Evolutionary conservation across 1,140 invertebrate genomes (phyloP).

Genomic region (Notospermus geniculatus): DNA sequence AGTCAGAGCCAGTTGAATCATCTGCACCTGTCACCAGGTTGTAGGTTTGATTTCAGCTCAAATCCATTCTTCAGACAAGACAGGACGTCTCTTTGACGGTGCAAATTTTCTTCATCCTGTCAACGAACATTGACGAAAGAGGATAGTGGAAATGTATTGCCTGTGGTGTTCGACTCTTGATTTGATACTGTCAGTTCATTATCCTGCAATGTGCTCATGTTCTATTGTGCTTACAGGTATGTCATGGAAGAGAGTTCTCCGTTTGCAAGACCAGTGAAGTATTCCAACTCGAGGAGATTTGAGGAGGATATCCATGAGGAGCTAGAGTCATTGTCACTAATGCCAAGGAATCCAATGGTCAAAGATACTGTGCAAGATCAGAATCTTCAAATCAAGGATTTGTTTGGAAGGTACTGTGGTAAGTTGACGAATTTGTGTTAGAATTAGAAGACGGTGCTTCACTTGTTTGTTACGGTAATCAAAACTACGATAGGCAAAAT

Average conservation of each 20-base stretch:
- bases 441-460: too few relatives aligned
- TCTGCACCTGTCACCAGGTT: too few relatives aligned
- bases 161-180: too few relatives aligned
- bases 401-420: slow-evolving; percentile 42
- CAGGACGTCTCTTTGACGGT: background rate
- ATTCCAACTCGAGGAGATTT: slow-evolving; percentile 27
- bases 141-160: too few relatives aligned
- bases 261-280: slow-evolving; percentile 36
- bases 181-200: background rate
- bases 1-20: too few relatives aligned
- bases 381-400: slow-evolving; percentile 40
- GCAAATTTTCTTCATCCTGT: too few relatives aligned
- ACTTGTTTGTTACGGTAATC: background rate
- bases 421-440: too few relatives aligned
- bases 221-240: slow-evolving; percentile 30
- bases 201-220: background rate
- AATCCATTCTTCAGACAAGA: too few relatives aligned
- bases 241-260: slow-evolving; percentile 44
- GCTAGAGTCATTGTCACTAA: slow-evolving; percentile 12
- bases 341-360: slow-evolving; percentile 22
- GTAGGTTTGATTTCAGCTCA: too few relatives aligned
- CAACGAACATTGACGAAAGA: too few relatives aligned
- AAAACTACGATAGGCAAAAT: background rate
- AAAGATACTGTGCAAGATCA: slow-evolving; percentile 40
- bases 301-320: slow-evolving; percentile 25